Evolutionary conservation across 2,888 invertebrate species (phyloP).

Genomic region (Acleris laterana): DNA sequence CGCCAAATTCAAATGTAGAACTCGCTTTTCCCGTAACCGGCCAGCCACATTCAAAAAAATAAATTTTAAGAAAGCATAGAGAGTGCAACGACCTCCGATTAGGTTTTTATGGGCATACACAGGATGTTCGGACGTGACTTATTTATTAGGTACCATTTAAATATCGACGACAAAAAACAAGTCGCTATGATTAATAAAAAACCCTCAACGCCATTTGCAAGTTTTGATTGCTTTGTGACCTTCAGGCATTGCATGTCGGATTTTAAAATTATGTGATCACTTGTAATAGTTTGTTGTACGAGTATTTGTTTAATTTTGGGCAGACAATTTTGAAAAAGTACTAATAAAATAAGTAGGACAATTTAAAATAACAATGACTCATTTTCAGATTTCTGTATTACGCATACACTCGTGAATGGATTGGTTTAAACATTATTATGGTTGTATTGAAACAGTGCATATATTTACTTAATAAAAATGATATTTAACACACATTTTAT

Average conservation of each 20-base stretch:
- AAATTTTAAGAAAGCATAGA: slow-evolving; percentile 36
- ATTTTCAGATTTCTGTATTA: too few relatives aligned
- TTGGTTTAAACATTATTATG: too few relatives aligned
- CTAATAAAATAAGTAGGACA: too few relatives aligned
- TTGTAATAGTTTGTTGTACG: neutral
- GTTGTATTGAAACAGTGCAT: too few relatives aligned
- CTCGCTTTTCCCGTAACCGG: slow-evolving; percentile 33
- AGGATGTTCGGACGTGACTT: slow-evolving; percentile 35
- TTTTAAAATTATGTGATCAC: neutral
- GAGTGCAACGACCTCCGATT: slow-evolving; percentile 31
- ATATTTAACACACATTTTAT: too few relatives aligned
- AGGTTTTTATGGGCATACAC: slow-evolving; percentile 31
- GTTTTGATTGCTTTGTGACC: slow-evolving; percentile 11
- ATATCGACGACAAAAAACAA: slow-evolving; percentile 31
- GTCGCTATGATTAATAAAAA: slow-evolving; percentile 19
- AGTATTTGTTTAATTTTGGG: too few relatives aligned
- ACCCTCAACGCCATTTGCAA: slow-evolving; percentile 14
- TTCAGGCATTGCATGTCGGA: slow-evolving; percentile 17
- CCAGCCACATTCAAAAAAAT: slow-evolving; percentile 29
- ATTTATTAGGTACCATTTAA: slow-evolving; percentile 26
- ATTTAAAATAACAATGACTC: too few relatives aligned
- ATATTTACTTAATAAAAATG: too few relatives aligned
- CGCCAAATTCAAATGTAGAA: slow-evolving; percentile 36
- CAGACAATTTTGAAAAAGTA: too few relatives aligned
- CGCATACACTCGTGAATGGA: too few relatives aligned